phyloP scores from a whole-genome alignment of 2,797 vertebrate species.

The Onychomys arenicola region DNA sequence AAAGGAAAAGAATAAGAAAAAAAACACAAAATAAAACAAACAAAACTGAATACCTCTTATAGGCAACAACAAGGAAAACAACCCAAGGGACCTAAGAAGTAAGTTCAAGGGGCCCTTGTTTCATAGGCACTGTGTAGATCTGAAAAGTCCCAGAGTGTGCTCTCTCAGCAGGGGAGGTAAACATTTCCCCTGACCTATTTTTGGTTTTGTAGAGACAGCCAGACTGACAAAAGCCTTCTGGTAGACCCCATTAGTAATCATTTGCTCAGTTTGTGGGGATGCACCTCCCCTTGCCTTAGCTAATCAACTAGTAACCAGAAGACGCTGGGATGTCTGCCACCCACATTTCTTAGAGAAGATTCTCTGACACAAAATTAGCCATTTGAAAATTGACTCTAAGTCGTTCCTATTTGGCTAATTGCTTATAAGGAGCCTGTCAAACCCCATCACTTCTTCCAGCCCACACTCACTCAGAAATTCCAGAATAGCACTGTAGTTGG shows the following conservation, averaged over 20 bases:
- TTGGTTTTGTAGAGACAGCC: slow-evolving; percentile 23
- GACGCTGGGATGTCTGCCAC: slow-evolving; percentile 53
- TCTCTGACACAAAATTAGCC: slow-evolving; percentile 75
- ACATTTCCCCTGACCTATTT: not conserved
- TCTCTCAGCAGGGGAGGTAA: not conserved
- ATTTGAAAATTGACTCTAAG: slow-evolving; percentile 73
- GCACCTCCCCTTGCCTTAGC: slow-evolving; percentile 38
- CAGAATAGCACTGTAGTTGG: slow-evolving; percentile 58
- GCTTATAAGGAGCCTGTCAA: slow-evolving; percentile 76
- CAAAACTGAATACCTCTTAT: not conserved
- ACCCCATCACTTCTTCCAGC: slow-evolving; percentile 66
- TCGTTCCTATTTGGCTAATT: slow-evolving; percentile 75
- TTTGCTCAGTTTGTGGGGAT: slow-evolving; percentile 38
- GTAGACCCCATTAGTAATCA: not conserved
- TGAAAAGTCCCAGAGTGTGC: not conserved
- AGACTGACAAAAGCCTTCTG: not conserved
- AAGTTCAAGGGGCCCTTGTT: not conserved
- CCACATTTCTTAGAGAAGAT: slow-evolving; percentile 65
- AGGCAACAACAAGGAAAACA: not conserved
- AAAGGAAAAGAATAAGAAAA: not conserved
- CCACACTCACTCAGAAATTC: slow-evolving; percentile 66
- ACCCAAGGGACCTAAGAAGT: not conserved
- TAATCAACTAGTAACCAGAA: slow-evolving; percentile 48
- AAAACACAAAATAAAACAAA: not conserved
- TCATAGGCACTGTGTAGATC: not conserved